These are phyloP conservation scores for Gymnodraco acuticeps DNA, from an alignment of 2,797 vertebrate genomes.

Conservation along the genomic window DNA sequence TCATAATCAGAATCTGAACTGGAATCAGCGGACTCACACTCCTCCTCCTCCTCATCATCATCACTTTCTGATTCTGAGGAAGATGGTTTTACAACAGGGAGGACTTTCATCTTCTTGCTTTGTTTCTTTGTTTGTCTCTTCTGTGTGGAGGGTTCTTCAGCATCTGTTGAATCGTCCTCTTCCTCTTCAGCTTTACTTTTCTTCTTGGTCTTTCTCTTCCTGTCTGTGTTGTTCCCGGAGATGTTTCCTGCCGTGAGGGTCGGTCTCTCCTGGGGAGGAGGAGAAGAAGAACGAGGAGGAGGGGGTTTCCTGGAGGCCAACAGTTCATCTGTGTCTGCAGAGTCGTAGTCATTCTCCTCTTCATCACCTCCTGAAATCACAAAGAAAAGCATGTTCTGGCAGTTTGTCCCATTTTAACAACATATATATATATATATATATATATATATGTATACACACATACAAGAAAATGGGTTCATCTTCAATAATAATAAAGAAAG, in stretches of 20 bases:
- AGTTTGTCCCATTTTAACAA: neutral
- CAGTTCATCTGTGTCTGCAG: slow-evolving; percentile 93
- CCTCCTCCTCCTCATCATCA: slow-evolving; percentile 30
- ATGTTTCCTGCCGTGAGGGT: neutral
- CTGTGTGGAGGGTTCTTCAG: slow-evolving; percentile 83
- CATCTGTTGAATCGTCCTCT: slow-evolving; percentile 86
- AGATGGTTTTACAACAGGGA: slow-evolving; percentile 3
- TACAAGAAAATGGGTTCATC: too few species aligned
- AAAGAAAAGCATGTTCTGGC: neutral
- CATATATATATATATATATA: too few species aligned
- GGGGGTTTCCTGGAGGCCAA: slow-evolving; percentile 81
- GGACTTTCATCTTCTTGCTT: slow-evolving; percentile 18
- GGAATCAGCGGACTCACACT: slow-evolving; percentile 45
- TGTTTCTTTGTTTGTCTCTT: slow-evolving; percentile 12
- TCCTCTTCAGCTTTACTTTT: slow-evolving; percentile 44
- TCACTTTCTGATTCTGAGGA: slow-evolving; percentile 36
- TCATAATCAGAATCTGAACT: slow-evolving; percentile 87
- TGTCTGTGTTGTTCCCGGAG: slow-evolving; percentile 6
- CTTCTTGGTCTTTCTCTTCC: slow-evolving; percentile 30
- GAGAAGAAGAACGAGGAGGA: neutral
- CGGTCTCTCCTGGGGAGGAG: slow-evolving; percentile 1
- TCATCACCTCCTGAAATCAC: slow-evolving; percentile 38
- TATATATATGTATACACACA: too few species aligned
- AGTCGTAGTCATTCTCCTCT: slow-evolving; percentile 85
- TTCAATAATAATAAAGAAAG: too few species aligned